phyloP scores from a whole-genome alignment of 2,888 invertebrate species.

The Alcis repandata region DNA sequence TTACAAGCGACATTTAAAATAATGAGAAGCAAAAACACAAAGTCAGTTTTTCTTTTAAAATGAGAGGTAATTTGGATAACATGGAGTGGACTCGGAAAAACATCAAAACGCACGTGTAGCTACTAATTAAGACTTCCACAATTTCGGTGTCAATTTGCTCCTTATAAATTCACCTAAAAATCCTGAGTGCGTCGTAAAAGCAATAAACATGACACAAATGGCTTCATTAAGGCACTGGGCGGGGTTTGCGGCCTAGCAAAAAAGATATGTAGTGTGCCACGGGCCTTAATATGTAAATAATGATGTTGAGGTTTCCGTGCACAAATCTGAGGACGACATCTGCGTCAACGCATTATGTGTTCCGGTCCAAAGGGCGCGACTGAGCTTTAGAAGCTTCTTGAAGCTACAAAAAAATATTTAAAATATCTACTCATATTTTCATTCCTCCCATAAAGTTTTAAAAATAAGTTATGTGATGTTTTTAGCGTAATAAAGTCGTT shows the following conservation, averaged over 20 bases:
- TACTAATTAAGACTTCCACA: constrained; percentile 73
- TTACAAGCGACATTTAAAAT: constrained; percentile 8
- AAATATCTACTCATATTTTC: constrained; percentile 30
- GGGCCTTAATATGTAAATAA: constrained; percentile 82
- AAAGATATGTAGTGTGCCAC: constrained; percentile 72
- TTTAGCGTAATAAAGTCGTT: constrained; percentile 4
- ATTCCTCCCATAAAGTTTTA: background rate
- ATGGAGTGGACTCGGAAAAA: constrained; percentile 42
- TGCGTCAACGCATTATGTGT: constrained; percentile 67
- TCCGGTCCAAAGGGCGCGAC: constrained; percentile 65
- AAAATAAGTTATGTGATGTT: background rate
- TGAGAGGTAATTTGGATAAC: constrained; percentile 14
- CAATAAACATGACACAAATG: constrained; percentile 85
- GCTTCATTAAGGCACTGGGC: constrained; percentile 82
- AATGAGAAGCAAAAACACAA: constrained; percentile 1
- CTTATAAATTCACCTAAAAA: constrained; percentile 82
- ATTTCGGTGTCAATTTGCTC: constrained; percentile 81
- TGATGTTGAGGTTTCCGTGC: constrained; percentile 76
- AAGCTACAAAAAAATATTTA: constrained; percentile 3
- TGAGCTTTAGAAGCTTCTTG: constrained; percentile 13
- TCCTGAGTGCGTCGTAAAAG: constrained; percentile 81
- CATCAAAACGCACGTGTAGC: constrained; percentile 60
- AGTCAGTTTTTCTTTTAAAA: constrained; percentile 22
- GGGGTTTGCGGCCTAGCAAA: constrained; percentile 77
- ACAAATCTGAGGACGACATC: constrained; percentile 75